These are phyloP conservation scores for Campopleginae sp. DNA, from an alignment of 2,888 invertebrate species.

Conservation along the genomic window DNA sequence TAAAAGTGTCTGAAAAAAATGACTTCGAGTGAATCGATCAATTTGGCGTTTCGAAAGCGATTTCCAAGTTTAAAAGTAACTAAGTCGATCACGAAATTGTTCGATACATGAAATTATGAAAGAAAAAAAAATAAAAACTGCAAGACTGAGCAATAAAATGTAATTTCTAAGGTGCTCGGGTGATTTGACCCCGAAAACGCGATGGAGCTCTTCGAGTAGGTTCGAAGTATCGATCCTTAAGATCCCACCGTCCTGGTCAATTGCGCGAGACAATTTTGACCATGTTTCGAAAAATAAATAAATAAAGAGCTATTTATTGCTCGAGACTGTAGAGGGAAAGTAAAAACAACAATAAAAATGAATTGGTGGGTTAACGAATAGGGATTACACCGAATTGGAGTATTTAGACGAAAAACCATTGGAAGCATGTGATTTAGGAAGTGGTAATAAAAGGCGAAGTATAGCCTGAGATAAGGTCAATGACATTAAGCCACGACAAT, in stretches of 20 bases:
- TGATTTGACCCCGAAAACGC: too few relatives aligned
- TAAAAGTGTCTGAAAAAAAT: background rate
- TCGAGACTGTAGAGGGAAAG: background rate
- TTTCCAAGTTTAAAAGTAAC: background rate
- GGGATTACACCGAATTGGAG: background rate
- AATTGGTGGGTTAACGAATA: background rate
- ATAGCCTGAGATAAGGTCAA: conserved; percentile 22
- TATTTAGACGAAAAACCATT: background rate
- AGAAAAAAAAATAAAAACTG: background rate
- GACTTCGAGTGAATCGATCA: background rate
- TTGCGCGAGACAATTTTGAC: too few relatives aligned
- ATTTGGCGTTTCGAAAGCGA: too few relatives aligned
- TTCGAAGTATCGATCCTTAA: too few relatives aligned
- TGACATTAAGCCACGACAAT: conserved; percentile 44
- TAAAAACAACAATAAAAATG: background rate
- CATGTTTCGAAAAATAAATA: too few relatives aligned
- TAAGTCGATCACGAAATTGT: background rate
- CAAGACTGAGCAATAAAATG: background rate
- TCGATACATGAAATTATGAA: background rate
- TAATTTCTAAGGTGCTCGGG: background rate
- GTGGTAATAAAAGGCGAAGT: background rate
- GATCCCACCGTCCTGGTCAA: too few relatives aligned
- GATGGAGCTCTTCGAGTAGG: too few relatives aligned
- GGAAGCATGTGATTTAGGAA: background rate
- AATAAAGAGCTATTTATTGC: too few relatives aligned